phyloP scores from a whole-genome alignment of 1,140 invertebrate genomes.

The Proctacanthus coquilletti region DNA sequence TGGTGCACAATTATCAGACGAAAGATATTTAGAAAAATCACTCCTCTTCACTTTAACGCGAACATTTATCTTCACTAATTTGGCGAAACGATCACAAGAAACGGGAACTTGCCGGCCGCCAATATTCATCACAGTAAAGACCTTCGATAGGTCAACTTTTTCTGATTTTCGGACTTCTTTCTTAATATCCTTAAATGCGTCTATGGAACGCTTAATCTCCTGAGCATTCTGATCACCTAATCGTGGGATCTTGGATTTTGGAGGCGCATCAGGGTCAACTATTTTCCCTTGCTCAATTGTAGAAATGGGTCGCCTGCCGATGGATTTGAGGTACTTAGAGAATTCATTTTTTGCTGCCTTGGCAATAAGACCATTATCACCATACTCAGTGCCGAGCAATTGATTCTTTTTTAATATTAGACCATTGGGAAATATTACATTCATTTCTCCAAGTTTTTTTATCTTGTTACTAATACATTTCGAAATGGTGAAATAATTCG shows the following conservation, averaged over 20 bases:
- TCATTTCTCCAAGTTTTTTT: slow-evolving; percentile 5
- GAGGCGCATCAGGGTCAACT: not conserved
- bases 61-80: not conserved
- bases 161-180: not conserved
- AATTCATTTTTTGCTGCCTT: not conserved
- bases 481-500: slow-evolving; percentile 5
- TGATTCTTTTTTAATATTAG: slow-evolving; percentile 5
- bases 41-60: too few relatives aligned
- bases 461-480: too few relatives aligned
- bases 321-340: not conserved
- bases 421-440: slow-evolving; percentile 10
- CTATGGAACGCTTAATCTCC: not conserved
- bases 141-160: not conserved
- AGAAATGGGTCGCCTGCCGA: not conserved
- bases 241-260: not conserved
- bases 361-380: not conserved
- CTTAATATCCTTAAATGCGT: not conserved
- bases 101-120: not conserved
- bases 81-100: not conserved
- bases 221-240: not conserved
- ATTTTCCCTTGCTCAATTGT: not conserved
- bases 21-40: too few relatives aligned
- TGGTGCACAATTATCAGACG: too few relatives aligned
- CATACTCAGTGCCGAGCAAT: slow-evolving; percentile 7
- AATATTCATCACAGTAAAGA: not conserved